Evolutionary conservation across 2,797 vertebrate species (phyloP).

Genomic region (Phrynocephalus guinanensis): DNA sequence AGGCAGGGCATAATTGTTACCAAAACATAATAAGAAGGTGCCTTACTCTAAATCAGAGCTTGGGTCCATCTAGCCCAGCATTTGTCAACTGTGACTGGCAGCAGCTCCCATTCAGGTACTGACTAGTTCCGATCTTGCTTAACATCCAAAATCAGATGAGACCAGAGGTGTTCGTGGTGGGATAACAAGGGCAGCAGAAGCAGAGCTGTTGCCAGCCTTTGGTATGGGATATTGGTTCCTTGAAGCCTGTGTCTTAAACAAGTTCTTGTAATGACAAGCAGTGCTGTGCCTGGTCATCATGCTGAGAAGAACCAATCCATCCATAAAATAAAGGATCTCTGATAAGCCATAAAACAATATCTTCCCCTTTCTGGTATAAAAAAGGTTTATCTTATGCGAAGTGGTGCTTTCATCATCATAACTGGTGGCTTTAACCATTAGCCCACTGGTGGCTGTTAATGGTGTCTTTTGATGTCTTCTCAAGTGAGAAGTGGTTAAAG

Average conservation of each 20-base stretch:
- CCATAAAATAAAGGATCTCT: neutral
- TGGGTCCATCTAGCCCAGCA: too few species aligned
- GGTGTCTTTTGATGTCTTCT: neutral
- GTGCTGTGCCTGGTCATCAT: neutral
- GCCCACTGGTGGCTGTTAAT: neutral
- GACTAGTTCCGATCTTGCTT: too few species aligned
- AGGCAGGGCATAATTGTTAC: too few species aligned
- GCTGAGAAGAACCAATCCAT: neutral
- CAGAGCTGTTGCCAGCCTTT: neutral
- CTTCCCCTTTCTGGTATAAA: too few species aligned
- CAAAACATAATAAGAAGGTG: too few species aligned
- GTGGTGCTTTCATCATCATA: neutral
- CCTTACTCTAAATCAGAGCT: too few species aligned
- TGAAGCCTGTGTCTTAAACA: neutral
- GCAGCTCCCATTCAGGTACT: too few species aligned
- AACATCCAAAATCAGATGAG: too few species aligned
- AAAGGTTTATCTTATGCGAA: too few species aligned
- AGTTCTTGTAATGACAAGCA: neutral
- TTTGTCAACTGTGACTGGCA: too few species aligned
- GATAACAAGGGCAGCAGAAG: neutral
- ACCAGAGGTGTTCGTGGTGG: too few species aligned
- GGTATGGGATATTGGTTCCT: neutral
- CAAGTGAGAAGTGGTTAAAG: constrained; percentile 2
- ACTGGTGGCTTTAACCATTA: neutral
- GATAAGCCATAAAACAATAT: neutral